Base-by-base conservation (phyloP, 2,797 vertebrate genomes). In the Vireo griseus region DNA sequence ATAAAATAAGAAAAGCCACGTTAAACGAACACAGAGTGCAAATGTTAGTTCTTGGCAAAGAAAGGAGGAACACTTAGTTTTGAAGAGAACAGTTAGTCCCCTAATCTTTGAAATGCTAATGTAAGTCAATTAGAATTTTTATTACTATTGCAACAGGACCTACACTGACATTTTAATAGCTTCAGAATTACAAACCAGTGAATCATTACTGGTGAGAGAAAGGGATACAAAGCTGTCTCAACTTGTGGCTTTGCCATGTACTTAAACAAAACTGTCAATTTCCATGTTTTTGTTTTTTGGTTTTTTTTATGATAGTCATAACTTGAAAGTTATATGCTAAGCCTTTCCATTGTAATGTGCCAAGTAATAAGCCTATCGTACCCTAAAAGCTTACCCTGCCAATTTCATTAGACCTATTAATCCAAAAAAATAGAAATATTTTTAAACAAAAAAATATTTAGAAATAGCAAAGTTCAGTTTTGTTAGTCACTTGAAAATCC, bases 161-260 rank as follows among this genome's bases (percentile, higher is more conserved):
- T 91, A 50, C 40, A 47, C n/a, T 89, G 81, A 86, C 59, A 76
- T 94, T 91, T 88, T 94, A 82, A 79, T 86, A 81, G 54, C 59
- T 88, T 42, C 31, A 68, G 42, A 84, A 55, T 72, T 67, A 40
- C 9, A 5, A 73, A 71, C 45, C 73, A 86, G 21, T 78, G 76
- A 88, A 47, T 90, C 52, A n/a, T 80, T 71, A 39, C 54, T 59
- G 47, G 28, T 55, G 63, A 94, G 69, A 86, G 66, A 42, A 88
- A 78, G 35, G 35, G 59, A 54, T 80, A 61, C 12, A 58, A 68
- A 74, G 42, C 42, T 86, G 69, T 79, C 69, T 94, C 44, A 84
- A 76, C 58, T 62, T 88, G 81, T 90, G 69, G 28, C 39, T 21
- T 44, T 90, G 91, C 58, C 40, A 11, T 14, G 11, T 31, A 69